Conservation (phyloP, 53 echinoderm and acorn worm species). For the Apostichopus leukothele region DNA sequence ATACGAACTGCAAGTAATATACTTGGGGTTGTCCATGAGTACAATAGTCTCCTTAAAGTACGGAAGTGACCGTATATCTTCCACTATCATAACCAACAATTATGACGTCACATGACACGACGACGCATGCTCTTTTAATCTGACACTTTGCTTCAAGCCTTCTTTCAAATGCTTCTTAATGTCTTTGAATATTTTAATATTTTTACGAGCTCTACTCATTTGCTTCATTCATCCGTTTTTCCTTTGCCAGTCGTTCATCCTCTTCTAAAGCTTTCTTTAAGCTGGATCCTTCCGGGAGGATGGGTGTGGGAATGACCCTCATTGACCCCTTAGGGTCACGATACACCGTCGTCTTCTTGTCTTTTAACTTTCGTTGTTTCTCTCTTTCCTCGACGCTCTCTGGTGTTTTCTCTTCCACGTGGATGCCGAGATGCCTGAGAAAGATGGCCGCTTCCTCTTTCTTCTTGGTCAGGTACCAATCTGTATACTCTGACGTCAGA, state of each 20-base stretch:
- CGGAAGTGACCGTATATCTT: too few species aligned
- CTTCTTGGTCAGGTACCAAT: background rate
- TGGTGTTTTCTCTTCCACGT: slow-evolving; percentile 26
- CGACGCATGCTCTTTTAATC: too few species aligned
- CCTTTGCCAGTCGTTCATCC: background rate
- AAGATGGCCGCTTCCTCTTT: slow-evolving; percentile 14
- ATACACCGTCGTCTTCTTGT: background rate
- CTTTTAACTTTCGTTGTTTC: background rate
- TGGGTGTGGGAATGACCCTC: slow-evolving; percentile 13
- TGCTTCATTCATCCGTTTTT: background rate
- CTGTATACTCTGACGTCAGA: slow-evolving; percentile 29
- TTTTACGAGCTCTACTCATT: background rate
- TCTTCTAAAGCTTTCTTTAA: background rate
- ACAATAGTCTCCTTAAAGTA: too few species aligned
- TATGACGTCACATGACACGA: too few species aligned
- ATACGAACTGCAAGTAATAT: too few species aligned
- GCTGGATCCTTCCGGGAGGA: slow-evolving; percentile 17
- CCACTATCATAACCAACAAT: too few species aligned
- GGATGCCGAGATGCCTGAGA: background rate
- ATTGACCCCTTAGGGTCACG: slow-evolving; percentile 10
- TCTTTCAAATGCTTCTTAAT: too few species aligned
- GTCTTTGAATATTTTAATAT: background rate
- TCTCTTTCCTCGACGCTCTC: slow-evolving; percentile 21
- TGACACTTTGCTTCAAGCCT: too few species aligned
- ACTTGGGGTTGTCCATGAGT: too few species aligned